These are phyloP conservation scores for Parambassis ranga DNA, from an alignment of 2,797 vertebrate species.

Conservation along the genomic window DNA sequence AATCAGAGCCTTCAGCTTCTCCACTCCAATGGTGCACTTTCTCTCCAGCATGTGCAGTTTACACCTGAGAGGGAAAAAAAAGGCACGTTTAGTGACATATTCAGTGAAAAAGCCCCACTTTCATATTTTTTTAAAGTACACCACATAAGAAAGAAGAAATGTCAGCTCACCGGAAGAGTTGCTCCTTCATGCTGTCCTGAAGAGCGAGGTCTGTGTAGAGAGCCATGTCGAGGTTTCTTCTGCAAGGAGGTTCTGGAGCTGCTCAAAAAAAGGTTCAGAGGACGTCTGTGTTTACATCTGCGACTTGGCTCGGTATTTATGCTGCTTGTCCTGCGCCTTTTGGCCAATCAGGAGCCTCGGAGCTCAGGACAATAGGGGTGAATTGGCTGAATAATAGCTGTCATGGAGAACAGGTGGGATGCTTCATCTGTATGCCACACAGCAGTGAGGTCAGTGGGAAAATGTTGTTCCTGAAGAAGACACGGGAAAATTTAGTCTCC, in stretches of 20 bases:
- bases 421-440: constrained; percentile 57
- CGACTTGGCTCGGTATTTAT: constrained; percentile 64
- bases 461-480: constrained; percentile 55
- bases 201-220: constrained; percentile 69
- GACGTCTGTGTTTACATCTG: constrained; percentile 22
- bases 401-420: constrained; percentile 75
- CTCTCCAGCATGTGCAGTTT: constrained; percentile 77
- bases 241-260: neutral
- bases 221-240: constrained; percentile 55
- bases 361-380: constrained; percentile 62
- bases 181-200: constrained; percentile 74
- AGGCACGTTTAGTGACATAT: neutral
- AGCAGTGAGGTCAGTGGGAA: constrained; percentile 73
- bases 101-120: neutral
- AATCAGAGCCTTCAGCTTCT: constrained; percentile 74
- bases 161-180: constrained; percentile 68
- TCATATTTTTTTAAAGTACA: neutral
- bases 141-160: neutral
- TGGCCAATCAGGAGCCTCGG: constrained; percentile 69
- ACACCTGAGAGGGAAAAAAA: constrained; percentile 64
- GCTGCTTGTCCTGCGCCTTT: constrained; percentile 9
- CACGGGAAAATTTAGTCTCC: constrained; percentile 37
- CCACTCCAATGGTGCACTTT: constrained; percentile 73
- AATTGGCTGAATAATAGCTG: constrained; percentile 70
- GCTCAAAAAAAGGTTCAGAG: neutral